Percentiles rank a stretch among this genome's conserved stretches.
These are phyloP conservation scores for Congeria kusceri DNA, from an alignment of 2,888 invertebrate genomes.

Conservation along the genomic window DNA sequence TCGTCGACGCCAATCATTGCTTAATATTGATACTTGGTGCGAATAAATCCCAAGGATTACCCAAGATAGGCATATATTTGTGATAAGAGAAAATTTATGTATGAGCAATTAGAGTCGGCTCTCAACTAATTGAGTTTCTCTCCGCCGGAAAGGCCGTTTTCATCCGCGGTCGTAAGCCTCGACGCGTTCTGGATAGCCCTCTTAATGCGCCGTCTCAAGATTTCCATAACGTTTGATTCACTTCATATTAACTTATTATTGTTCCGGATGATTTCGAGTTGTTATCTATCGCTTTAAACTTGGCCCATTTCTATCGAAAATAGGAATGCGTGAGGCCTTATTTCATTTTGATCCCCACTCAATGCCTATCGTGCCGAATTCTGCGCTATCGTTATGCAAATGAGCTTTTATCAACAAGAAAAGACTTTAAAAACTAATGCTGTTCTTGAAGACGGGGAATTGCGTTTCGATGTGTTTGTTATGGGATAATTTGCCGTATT, in stretches of 20 bases:
- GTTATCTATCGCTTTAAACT: constrained; percentile 62
- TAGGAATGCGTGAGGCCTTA: constrained; percentile 53
- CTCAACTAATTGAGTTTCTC: constrained; percentile 64
- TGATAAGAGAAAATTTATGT: constrained; percentile 70
- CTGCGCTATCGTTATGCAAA: constrained; percentile 62
- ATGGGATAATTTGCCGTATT: constrained; percentile 9
- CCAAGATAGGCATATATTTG: constrained; percentile 63
- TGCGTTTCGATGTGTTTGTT: constrained; percentile 53
- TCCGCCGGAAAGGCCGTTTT: constrained; percentile 57
- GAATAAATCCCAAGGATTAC: constrained; percentile 34
- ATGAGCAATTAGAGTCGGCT: constrained; percentile 68
- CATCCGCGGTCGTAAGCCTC: constrained; percentile 53
- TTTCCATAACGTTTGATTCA: constrained; percentile 65
- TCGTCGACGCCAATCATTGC: constrained; percentile 8
- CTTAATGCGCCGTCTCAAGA: constrained; percentile 57
- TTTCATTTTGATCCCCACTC: constrained; percentile 56
- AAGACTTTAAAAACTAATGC: constrained; percentile 63
- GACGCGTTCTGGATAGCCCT: constrained; percentile 32
- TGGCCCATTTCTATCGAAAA: constrained; percentile 67
- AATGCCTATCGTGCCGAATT: constrained; percentile 49
- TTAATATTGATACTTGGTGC: constrained; percentile 44
- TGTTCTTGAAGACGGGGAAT: constrained; percentile 33
- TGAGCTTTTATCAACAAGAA: constrained; percentile 52
- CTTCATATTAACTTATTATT: constrained; percentile 69
- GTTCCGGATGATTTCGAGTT: constrained; percentile 53